Evolutionary conservation across 2,888 invertebrate genomes (phyloP), one percentile per base, ranked within the genome.

Genomic region (Plemyria rubiginata): DNA sequence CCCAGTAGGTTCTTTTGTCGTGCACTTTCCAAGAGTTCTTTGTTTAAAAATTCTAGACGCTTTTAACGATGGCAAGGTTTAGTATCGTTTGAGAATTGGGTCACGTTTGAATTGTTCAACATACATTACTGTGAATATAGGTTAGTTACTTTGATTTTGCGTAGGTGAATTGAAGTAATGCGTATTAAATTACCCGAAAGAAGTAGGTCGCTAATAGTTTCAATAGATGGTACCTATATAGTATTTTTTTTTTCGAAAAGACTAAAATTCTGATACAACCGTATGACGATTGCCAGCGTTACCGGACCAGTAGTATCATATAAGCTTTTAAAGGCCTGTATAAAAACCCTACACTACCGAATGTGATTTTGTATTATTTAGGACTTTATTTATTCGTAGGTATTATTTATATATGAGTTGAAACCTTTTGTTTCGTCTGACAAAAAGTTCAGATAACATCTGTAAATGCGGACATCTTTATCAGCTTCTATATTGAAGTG

Each of bases 21-120:
- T 16, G 46, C 36, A 22, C n/a, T 46, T 38, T 36, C 16, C 22
- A 49, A 38, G 12, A 22, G 29, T 28, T 38, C 48, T 55, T 50
- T 56, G 29, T 56, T 49, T 32, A 41, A 41, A 55, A 49, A 56
- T 41, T 56, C 40, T 13, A 48, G 48, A 13, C 22, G 55, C 55
- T 49, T 56, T 49, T 40, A 56, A 38, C 49, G 13, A 56, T 28
- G 41, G 49, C 41, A 40, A 13, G 48, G 56, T 45, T 45, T 45
- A 45, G 36, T 56, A 50, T 41, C 29, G 49, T 56, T 49, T 15
- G 13, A 41, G 49, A 56, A 56, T 56, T 56, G 29, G 56, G 56
- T 50, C 56, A 56, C 49, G 41, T 49, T 49, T 50, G 36, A 50
- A 28, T 41, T 13, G 12, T 56, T 49, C 36, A 48, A 8, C 9